phyloP scores from a whole-genome alignment of 2,797 vertebrate species.

The Coreius guichenoti region DNA sequence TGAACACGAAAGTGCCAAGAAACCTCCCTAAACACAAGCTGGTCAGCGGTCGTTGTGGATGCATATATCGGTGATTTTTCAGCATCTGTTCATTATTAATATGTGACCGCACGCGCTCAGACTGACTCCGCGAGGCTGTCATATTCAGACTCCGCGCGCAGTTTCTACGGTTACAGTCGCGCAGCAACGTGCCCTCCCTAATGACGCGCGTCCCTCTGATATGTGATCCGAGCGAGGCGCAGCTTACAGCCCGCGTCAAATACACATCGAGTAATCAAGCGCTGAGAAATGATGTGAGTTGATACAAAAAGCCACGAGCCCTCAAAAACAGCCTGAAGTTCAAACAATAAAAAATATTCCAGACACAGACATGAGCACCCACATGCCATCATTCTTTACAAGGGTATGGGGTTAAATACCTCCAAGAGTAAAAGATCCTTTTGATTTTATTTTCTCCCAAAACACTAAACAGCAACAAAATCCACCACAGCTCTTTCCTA shows the following conservation, averaged over 20 bases:
- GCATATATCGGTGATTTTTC: conserved; percentile 74
- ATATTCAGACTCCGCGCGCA: conserved; percentile 79
- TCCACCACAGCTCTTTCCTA: background rate
- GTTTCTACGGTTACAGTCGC: conserved; percentile 84
- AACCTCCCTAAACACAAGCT: background rate
- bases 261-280: conserved; percentile 50
- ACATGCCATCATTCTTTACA: conserved; percentile 18
- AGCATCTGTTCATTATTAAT: conserved; percentile 81
- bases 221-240: conserved; percentile 70
- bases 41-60: conserved; percentile 6
- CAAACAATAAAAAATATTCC: conserved; percentile 45
- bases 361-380: background rate
- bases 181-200: conserved; percentile 71
- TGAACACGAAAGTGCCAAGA: background rate
- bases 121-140: conserved; percentile 75
- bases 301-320: conserved; percentile 49
- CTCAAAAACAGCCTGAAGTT: conserved; percentile 42
- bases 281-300: conserved; percentile 61
- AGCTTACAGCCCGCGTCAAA: conserved; percentile 51
- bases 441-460: background rate
- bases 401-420: conserved; percentile 12
- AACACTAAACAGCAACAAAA: background rate
- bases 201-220: conserved; percentile 75
- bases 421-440: background rate
- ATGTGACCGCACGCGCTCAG: conserved; percentile 74